Base-by-base conservation (phyloP, 2,113 vertebrate genomes). In the Neomonachus schauinslandi region DNA sequence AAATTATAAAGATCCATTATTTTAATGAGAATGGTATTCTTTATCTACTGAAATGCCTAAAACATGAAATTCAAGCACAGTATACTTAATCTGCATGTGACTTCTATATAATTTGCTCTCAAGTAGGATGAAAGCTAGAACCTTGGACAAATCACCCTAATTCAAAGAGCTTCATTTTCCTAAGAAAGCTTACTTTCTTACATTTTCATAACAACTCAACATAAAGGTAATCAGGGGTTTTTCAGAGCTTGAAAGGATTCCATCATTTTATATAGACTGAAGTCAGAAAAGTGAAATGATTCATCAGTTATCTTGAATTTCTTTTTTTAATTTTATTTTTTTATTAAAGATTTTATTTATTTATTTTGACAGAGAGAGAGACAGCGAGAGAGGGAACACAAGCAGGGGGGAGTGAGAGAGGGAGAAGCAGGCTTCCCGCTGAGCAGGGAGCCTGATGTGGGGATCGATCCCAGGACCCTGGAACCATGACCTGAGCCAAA, bases 101-200 rank as follows among this genome's bases (percentile, higher is more conserved):
- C 87, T 90, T 93, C 86, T 83, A 61, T 71, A 83, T 51, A 85
- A 76, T 85, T 76, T 89, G 11, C 22, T 96, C 72, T 89, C 24
- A 94, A 77, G n/a, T 11, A 85, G 89, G 82, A 94, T 72, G 39
- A 95, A 94, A 85, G 39, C 72, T 63, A 95, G 63, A 81, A 89
- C 6, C 24, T 49, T 96, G 46, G 15, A 84, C 51, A 94, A 91
- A 85, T 67, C 33, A 95, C 61, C 69, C 53, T 67, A 65, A 36
- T n/a, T 86, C 7, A 10, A 79, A 93, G 15, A 59, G 65, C 65
- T 85, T 72, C 26, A 49, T n/a, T 71, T 94, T 88, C 82, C 85
- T 89, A n/a, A 95, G 5, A 93, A 89, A 92, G 26, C 33, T 42
- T 15, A 96, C 28, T 76, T 94, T 92, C 39, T 92, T 59, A 76